These are phyloP conservation scores for Melipona bicolor DNA, from an alignment of 2,888 invertebrate species.

Conservation along the genomic window DNA sequence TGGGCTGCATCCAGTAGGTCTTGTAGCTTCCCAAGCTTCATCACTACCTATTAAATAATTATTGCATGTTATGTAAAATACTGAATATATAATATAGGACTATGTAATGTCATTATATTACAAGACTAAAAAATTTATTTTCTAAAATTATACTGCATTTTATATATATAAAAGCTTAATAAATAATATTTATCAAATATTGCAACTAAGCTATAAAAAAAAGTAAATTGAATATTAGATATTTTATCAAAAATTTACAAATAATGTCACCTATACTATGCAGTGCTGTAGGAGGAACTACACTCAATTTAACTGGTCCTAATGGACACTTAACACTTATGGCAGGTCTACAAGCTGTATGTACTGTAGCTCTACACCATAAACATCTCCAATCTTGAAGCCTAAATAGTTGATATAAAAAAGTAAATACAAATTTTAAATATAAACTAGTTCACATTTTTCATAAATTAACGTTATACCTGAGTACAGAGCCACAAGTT, in stretches of 20 bases:
- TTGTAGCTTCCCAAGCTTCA: constrained; percentile 95
- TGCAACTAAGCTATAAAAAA: background rate
- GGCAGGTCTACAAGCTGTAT: constrained; percentile 94
- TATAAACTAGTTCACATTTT: background rate
- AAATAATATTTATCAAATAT: background rate
- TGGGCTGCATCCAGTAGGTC: constrained; percentile 88
- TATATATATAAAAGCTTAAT: background rate
- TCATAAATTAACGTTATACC: constrained; percentile 84
- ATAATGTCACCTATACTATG: constrained; percentile 89
- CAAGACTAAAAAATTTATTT: background rate
- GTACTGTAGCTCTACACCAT: constrained; percentile 97
- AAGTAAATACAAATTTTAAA: constrained; percentile 15
- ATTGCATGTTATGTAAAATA: constrained; percentile 4
- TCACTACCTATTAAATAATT: constrained; percentile 86
- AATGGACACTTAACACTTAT: constrained; percentile 93
- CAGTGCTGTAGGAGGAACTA: constrained; percentile 96
- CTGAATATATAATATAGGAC: background rate
- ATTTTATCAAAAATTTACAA: constrained; percentile 19
- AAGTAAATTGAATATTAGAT: background rate
- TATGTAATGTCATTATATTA: background rate
- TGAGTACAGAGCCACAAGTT: constrained; percentile 97
- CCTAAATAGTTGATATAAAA: constrained; percentile 83
- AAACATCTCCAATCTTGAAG: constrained; percentile 98
- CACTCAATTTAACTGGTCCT: constrained; percentile 95
- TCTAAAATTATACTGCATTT: background rate